phyloP scores from a whole-genome alignment of 1,140 invertebrate species.

The Bathynomus jamesi region DNA sequence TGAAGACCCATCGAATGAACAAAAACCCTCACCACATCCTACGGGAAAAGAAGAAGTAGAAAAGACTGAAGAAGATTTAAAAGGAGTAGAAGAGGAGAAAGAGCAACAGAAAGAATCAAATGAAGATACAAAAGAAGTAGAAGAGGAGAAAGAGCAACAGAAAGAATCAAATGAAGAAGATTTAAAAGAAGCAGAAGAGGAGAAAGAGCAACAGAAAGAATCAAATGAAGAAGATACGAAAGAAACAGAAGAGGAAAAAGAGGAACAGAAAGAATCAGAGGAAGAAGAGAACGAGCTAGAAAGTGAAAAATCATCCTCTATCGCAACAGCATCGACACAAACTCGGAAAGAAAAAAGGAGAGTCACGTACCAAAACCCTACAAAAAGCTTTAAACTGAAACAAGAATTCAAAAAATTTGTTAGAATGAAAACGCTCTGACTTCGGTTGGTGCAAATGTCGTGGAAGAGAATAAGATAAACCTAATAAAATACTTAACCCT shows the following conservation, averaged over 20 bases:
- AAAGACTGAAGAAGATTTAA: not conserved
- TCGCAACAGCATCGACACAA: too few species aligned
- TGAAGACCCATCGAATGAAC: not conserved
- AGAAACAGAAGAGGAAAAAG: not conserved
- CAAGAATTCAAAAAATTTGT: too few species aligned
- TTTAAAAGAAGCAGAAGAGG: not conserved
- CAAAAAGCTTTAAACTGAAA: too few species aligned
- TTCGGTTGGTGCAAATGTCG: too few species aligned
- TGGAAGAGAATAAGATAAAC: too few species aligned
- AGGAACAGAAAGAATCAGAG: not conserved
- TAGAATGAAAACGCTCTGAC: too few species aligned
- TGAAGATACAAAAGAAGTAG: not conserved
- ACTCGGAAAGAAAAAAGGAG: too few species aligned
- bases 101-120: too few species aligned
- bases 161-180: not conserved
- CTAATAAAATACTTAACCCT: too few species aligned
- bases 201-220: too few species aligned
- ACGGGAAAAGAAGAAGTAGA: not conserved
- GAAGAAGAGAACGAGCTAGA: not conserved
- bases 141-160: not conserved
- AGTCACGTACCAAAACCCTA: too few species aligned
- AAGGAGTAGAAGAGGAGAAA: not conserved
- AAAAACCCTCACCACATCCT: not conserved
- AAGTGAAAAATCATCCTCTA: not conserved
- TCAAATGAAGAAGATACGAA: too few species aligned